Base-by-base conservation (phyloP, 92 coral and sea anemone genomes). In the Actinernus sp. region DNA sequence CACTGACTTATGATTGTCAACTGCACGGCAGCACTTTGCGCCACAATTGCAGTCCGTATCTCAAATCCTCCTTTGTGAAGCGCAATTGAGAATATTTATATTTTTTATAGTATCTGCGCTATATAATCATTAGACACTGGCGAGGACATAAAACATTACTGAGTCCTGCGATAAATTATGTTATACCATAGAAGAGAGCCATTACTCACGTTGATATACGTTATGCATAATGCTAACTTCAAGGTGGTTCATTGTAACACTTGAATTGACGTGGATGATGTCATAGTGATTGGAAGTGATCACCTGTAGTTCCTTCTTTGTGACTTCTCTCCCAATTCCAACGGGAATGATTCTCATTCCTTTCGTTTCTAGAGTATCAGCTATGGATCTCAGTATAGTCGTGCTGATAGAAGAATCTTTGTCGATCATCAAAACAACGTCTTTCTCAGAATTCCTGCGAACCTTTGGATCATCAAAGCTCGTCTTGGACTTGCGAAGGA, bases 291-390 rank as follows among this genome's bases (percentile, higher is more conserved):
- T 68, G 53, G 60, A 51, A 13, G 60, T 55, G 1, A 68, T 39
- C 9, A 63, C 28, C 1, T 51, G 37, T 34, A 68, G 26, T 26
- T 68, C 53, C 0, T 28, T 41, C 36, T 63, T 39, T 24, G 40
- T 37, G 40, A 68, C 60, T 10, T 28, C 41, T 6, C n/a, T n/a
- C 3, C 75, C 75, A 38, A 68, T 54, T 3, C 63, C 75, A 12
- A 68, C 63, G 1, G 75, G 26, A 12, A 68, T 53, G 38, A 68
- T 30, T 26, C 75, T 36, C 18, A 68, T 24, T 38, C 75, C 75
- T 16, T 44, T 19, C 22, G 34, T 17, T 8, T 52, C 75, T 10
- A 68, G 24, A 24, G 54, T 13, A 55, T 68, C 60, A 9, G 75
- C 10, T 18, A 41, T 4, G 20, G 51, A 24, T 31, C 38, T 52